These are phyloP conservation scores for Neosilurus mollespiculum DNA, from an alignment of 2,797 vertebrate species.

Conservation along the genomic window DNA sequence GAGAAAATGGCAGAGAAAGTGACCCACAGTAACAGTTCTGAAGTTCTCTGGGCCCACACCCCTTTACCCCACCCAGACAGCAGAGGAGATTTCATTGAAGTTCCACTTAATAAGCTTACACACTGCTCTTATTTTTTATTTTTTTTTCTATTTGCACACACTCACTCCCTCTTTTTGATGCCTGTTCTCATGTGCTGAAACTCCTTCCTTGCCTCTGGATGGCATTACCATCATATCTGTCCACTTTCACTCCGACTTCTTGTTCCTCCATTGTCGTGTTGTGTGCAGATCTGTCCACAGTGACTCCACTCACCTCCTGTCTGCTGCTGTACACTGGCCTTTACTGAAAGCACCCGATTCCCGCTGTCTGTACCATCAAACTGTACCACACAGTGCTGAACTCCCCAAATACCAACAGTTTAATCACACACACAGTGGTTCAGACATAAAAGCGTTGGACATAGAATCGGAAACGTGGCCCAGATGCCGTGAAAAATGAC, in stretches of 20 bases:
- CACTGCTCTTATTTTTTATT: constrained; percentile 1
- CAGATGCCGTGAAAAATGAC: constrained; percentile 62
- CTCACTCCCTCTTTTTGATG: neutral
- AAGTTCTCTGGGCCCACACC: constrained; percentile 26
- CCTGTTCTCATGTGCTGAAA: neutral
- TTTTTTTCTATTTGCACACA: neutral
- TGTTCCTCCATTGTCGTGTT: constrained; percentile 1
- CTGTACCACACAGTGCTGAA: constrained; percentile 43
- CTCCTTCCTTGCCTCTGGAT: constrained; percentile 4
- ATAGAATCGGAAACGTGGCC: constrained; percentile 47
- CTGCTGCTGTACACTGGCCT: constrained; percentile 17
- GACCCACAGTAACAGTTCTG: constrained; percentile 17
- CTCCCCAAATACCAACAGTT: constrained; percentile 24
- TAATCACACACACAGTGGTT: constrained; percentile 38
- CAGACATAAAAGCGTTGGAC: constrained; percentile 5
- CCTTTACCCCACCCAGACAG: constrained; percentile 11
- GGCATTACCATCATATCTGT: neutral
- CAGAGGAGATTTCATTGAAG: constrained; percentile 28
- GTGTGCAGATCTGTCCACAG: neutral
- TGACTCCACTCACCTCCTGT: neutral
- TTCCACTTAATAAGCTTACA: constrained; percentile 41
- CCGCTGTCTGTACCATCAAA: constrained; percentile 34
- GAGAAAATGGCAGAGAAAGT: neutral
- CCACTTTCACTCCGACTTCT: neutral
- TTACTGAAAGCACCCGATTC: constrained; percentile 10